Evolutionary conservation across 2,888 invertebrate species (phyloP), one percentile per base, ranked within the genome.

Genomic region (Metalampra italica): DNA sequence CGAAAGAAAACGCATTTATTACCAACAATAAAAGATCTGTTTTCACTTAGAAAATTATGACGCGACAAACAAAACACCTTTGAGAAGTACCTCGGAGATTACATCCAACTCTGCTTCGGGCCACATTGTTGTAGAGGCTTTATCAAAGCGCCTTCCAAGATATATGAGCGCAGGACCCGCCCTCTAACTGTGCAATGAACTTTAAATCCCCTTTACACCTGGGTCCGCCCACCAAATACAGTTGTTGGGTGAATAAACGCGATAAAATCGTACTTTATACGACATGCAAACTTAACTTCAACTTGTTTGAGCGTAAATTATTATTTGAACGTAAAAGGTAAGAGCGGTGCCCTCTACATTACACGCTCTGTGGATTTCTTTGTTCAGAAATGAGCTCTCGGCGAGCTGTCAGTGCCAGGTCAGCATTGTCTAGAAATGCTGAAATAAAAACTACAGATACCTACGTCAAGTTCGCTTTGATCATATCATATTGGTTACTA

Each of bases 151-250:
- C 67, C 72, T 70, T 67, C 74, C 59, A 74, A 82, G 78, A 86
- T 86, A 85, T 82, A 86, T 73, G 82, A 71, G 72, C 69, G 54
- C 51, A 62, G 57, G 74, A 61, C 65, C 77, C 86, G 78, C 86
- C 86, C 73, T 76, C 77, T 71, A 73, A 72, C 82, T 83, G 82
- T 74, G 79, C 83, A 82, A 79, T 86, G 83, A 85, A 86, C 85
- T 85, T 85, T 84, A 84, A 82, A 83, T 78, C 76, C 81, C 75
- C 78, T 74, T 73, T 65, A 76, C 81, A 85, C 85, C 85, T 85
- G 82, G 57, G 66, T 57, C 76, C 81, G 80, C 83, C 82, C 80
- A 78, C 79, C 71, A 70, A 82, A 82, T 84, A 80, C 76, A 83
- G 81, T 82, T 84, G 82, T 82, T 79, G 78, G 72, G 68, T 36